Percentiles rank a stretch among this genome's conserved stretches.
phyloP scores from a whole-genome alignment of 1,140 invertebrate genomes.

The Lasaia peninsularis region DNA sequence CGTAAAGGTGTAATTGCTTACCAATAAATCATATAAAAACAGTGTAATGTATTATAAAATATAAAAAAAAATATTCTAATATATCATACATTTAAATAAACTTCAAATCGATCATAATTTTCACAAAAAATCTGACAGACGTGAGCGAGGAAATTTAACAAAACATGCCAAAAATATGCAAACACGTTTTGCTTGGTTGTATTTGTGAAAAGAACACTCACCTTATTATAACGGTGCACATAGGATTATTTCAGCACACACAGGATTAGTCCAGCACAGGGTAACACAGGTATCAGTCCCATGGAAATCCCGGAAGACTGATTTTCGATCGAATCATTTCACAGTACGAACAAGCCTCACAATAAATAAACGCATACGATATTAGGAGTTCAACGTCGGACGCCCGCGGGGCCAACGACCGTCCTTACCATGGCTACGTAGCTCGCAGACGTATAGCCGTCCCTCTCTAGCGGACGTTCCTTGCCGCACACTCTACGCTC shows the following conservation, averaged over 20 bases:
- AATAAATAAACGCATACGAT: slow-evolving; percentile 66
- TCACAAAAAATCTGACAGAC: neutral
- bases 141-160: neutral
- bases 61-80: too few relatives aligned
- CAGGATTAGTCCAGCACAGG: neutral
- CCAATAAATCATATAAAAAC: too few relatives aligned
- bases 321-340: slow-evolving; percentile 39
- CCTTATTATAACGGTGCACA: slow-evolving; percentile 18
- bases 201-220: slow-evolving; percentile 3
- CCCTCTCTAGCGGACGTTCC: slow-evolving; percentile 51
- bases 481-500: slow-evolving; percentile 36
- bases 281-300: slow-evolving; percentile 17
- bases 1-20: too few relatives aligned
- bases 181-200: neutral
- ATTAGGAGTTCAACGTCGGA: slow-evolving; percentile 71
- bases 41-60: too few relatives aligned
- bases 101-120: too few relatives aligned
- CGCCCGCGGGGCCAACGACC: slow-evolving; percentile 66
- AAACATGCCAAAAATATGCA: neutral
- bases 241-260: neutral
- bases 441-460: slow-evolving; percentile 44
- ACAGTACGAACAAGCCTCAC: slow-evolving; percentile 37
- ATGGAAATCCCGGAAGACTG: slow-evolving; percentile 40
- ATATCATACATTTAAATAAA: too few relatives aligned
- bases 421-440: slow-evolving; percentile 66